These are phyloP conservation scores for Ceratotherium simum DNA, from an alignment of 2,113 vertebrate genomes.

Conservation along the genomic window DNA sequence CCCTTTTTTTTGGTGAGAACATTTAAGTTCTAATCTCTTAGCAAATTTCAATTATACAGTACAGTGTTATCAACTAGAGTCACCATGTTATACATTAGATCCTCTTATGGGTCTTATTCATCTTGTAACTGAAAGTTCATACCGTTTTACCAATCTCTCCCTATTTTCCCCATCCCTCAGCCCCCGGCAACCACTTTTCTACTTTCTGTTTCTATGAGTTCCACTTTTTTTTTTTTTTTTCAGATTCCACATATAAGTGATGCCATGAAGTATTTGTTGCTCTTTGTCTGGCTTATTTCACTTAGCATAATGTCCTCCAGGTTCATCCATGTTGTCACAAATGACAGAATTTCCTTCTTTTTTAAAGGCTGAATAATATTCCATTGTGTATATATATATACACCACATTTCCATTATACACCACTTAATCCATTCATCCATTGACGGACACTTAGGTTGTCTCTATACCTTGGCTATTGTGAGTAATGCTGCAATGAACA, in stretches of 20 bases:
- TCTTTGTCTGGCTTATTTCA: too few species aligned
- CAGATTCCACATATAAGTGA: too few species aligned
- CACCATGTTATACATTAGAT: not conserved
- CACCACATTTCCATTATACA: too few species aligned
- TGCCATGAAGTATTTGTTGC: too few species aligned
- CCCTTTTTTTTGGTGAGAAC: not conserved
- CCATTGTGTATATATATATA: not conserved
- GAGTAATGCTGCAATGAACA: not conserved
- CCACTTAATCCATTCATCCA: not conserved
- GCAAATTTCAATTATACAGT: not conserved
- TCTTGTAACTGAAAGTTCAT: not conserved
- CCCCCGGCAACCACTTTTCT: too few species aligned
- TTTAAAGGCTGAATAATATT: not conserved
- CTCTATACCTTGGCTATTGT: not conserved
- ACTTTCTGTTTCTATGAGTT: too few species aligned
- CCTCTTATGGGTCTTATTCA: not conserved
- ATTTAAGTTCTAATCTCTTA: not conserved
- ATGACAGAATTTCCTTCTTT: not conserved
- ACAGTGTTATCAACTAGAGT: not conserved
- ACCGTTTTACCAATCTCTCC: too few species aligned
- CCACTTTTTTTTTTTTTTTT: too few species aligned
- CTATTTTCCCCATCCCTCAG: too few species aligned
- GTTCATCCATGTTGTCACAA: not conserved
- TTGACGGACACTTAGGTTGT: not conserved
- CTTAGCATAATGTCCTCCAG: too few species aligned